Percentiles rank a stretch among this genome's conserved stretches.
Evolutionary conservation across 2,797 vertebrate genomes (phyloP).

Genomic region (Girardinus metallicus): DNA sequence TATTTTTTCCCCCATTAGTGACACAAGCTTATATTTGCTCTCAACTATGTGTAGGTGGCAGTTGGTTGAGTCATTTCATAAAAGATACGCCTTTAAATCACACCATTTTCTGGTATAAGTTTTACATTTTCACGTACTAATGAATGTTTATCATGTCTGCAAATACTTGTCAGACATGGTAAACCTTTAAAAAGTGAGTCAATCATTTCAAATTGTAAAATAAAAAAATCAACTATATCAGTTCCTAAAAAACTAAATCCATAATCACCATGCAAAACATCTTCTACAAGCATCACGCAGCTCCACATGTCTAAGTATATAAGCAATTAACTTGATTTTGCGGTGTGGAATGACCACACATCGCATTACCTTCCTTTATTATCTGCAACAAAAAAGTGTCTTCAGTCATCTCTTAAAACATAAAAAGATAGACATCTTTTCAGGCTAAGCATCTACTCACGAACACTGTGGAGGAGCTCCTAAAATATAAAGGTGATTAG

Average conservation of each 20-base stretch:
- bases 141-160: constrained; percentile 12
- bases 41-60: constrained; percentile 62
- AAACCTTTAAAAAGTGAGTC: constrained; percentile 5
- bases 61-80: constrained; percentile 67
- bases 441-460: background rate
- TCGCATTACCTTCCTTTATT: background rate
- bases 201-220: background rate
- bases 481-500: background rate
- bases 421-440: background rate
- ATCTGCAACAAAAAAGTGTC: background rate
- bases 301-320: constrained; percentile 5
- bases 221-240: background rate
- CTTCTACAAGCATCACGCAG: constrained; percentile 25
- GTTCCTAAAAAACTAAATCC: constrained; percentile 1
- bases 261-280: constrained; percentile 5
- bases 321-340: constrained; percentile 37
- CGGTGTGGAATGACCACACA: background rate
- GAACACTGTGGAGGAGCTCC: background rate
- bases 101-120: constrained; percentile 25
- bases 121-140: constrained; percentile 28
- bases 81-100: constrained; percentile 54
- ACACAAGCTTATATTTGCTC: constrained; percentile 66
- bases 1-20: constrained; percentile 67
- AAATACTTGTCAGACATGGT: constrained; percentile 1
- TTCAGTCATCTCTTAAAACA: background rate